These are phyloP conservation scores for Meghimatium bilineatum DNA, from an alignment of 2,888 invertebrate species.

Conservation along the genomic window DNA sequence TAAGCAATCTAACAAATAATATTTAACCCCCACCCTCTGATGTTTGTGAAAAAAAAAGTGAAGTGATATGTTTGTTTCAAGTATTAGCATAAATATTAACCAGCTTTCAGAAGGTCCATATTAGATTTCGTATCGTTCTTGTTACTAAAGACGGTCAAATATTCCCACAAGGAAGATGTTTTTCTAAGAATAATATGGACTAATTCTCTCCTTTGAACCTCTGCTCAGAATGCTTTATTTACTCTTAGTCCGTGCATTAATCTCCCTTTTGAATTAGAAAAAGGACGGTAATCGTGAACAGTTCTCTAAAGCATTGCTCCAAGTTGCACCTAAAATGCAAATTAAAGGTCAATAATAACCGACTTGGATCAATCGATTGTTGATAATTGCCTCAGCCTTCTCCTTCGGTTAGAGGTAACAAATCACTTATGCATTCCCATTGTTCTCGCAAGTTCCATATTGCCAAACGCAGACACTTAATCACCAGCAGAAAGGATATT, in stretches of 20 bases:
- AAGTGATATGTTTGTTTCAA: too few species aligned
- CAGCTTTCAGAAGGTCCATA: too few species aligned
- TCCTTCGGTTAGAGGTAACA: neutral
- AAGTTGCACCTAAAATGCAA: neutral
- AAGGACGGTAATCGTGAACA: neutral
- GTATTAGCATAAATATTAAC: too few species aligned
- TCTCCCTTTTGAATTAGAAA: neutral
- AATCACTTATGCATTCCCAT: slow-evolving; percentile 20
- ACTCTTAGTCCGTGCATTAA: neutral
- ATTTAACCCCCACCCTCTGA: too few species aligned
- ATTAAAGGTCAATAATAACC: neutral
- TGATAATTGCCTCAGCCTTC: slow-evolving; percentile 1
- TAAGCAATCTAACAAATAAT: too few species aligned
- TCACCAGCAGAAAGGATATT: slow-evolving; percentile 9
- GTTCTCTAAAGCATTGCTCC: neutral
- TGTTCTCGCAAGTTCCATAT: slow-evolving; percentile 3
- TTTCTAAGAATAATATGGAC: too few species aligned
- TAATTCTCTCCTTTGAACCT: too few species aligned
- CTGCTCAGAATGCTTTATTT: too few species aligned
- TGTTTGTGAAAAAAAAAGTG: too few species aligned
- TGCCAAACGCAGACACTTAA: neutral
- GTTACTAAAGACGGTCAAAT: too few species aligned
- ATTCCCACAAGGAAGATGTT: too few species aligned
- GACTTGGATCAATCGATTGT: slow-evolving; percentile 3
- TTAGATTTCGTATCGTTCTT: too few species aligned